Evolutionary conservation across 2,888 invertebrate species (phyloP).

Genomic region (Chaitophorus viminalis): DNA sequence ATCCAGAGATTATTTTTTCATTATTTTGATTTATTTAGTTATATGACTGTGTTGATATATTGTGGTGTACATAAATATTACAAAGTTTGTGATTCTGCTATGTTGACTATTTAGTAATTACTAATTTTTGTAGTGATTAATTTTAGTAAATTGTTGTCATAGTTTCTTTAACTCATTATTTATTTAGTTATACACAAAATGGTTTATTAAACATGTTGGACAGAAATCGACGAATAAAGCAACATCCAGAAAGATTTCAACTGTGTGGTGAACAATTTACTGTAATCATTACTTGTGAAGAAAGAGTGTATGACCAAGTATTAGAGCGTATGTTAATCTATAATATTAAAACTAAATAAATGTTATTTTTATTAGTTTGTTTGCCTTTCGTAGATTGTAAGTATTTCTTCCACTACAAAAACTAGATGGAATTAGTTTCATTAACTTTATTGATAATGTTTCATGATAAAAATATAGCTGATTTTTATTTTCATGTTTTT

Average conservation of each 20-base stretch:
- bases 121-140: too few relatives aligned
- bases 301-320: conserved; percentile 98
- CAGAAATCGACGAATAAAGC: conserved; percentile 94
- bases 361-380: too few relatives aligned
- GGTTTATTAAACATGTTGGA: conserved; percentile 98
- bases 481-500: too few relatives aligned
- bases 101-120: too few relatives aligned
- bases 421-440: too few relatives aligned
- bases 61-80: background rate
- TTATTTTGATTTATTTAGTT: background rate
- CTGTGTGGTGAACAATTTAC: conserved; percentile 88
- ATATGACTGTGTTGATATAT: background rate
- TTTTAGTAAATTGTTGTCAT: background rate
- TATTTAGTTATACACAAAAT: conserved; percentile 89
- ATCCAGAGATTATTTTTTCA: background rate
- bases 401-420: too few relatives aligned
- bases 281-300: conserved; percentile 96
- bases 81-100: too few relatives aligned
- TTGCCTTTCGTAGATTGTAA: too few relatives aligned
- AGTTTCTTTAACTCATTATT: conserved; percentile 50
- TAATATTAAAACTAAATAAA: too few relatives aligned
- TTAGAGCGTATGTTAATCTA: conserved; percentile 77
- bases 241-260: conserved; percentile 94
- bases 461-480: too few relatives aligned
- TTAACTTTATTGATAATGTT: too few relatives aligned